phyloP scores from a whole-genome alignment of 2,113 vertebrate genomes.

The Podarcis muralis region DNA sequence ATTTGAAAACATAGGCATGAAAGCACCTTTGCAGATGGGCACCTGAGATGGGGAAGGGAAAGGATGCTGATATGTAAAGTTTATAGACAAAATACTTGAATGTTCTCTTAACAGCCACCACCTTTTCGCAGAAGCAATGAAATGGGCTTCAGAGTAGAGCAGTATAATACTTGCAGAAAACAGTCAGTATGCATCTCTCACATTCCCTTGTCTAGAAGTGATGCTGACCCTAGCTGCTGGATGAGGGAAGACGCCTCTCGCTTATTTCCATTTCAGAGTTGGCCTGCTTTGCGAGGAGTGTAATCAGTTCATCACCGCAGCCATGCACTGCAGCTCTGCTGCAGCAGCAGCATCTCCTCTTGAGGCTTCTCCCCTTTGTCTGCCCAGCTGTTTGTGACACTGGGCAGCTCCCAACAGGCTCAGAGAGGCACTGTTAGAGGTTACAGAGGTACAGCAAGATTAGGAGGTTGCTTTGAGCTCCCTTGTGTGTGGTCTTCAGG shows the following conservation, averaged over 20 bases:
- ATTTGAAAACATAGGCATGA: background rate
- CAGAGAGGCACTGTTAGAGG: background rate
- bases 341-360: conserved; percentile 49
- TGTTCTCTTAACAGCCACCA: conserved; percentile 38
- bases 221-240: conserved; percentile 46
- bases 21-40: background rate
- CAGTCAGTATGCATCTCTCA: conserved; percentile 39
- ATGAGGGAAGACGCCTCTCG: conserved; percentile 50
- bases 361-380: conserved; percentile 51
- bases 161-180: conserved; percentile 55
- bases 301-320: conserved; percentile 50
- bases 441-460: conserved; percentile 15
- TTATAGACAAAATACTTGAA: background rate
- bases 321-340: conserved; percentile 62
- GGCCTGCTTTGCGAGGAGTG: conserved; percentile 51
- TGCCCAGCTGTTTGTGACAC: conserved; percentile 55
- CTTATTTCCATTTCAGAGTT: conserved; percentile 65
- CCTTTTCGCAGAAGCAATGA: conserved; percentile 45
- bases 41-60: background rate
- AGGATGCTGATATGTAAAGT: conserved; percentile 14
- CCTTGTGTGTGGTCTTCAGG: conserved; percentile 12
- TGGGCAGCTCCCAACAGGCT: conserved; percentile 50
- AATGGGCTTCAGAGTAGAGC: conserved; percentile 58
- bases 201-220: conserved; percentile 54
- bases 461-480: conserved; percentile 14